phyloP scores from a whole-genome alignment of 2,888 invertebrate species.

The Lissocephala sabroskyi region DNA sequence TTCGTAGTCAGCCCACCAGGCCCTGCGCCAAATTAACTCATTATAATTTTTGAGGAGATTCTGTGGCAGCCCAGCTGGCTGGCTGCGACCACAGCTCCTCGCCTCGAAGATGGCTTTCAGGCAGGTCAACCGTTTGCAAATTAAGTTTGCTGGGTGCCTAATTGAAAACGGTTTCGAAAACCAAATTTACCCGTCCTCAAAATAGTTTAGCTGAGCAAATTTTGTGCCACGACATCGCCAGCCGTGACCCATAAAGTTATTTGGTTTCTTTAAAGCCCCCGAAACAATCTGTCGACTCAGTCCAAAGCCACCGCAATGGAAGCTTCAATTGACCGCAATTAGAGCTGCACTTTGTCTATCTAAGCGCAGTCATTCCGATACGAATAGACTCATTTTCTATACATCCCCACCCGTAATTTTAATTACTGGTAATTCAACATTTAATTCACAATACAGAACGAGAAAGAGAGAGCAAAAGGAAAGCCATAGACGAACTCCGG shows the following conservation, averaged over 20 bases:
- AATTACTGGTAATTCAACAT: conserved; percentile 54
- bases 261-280: too few species aligned
- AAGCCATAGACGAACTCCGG: conserved; percentile 6
- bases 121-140: too few species aligned
- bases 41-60: conserved; percentile 41
- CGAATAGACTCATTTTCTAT: conserved; percentile 2
- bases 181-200: conserved; percentile 46
- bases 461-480: too few species aligned
- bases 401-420: conserved; percentile 26
- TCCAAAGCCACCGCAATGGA: too few species aligned
- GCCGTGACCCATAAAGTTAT: too few species aligned
- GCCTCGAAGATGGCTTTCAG: too few species aligned
- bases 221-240: conserved; percentile 2
- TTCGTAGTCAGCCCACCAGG: conserved; percentile 1
- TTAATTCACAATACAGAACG: not conserved
- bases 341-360: conserved; percentile 27
- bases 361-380: conserved; percentile 37
- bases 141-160: conserved; percentile 1
- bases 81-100: too few species aligned
- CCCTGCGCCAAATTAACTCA: conserved; percentile 51
- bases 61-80: too few species aligned
- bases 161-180: conserved; percentile 9
- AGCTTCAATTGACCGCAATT: conserved; percentile 5
- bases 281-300: conserved; percentile 10
- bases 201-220: conserved; percentile 35